Conservation (phyloP, 2,888 invertebrate species). For the Bombylius major region DNA sequence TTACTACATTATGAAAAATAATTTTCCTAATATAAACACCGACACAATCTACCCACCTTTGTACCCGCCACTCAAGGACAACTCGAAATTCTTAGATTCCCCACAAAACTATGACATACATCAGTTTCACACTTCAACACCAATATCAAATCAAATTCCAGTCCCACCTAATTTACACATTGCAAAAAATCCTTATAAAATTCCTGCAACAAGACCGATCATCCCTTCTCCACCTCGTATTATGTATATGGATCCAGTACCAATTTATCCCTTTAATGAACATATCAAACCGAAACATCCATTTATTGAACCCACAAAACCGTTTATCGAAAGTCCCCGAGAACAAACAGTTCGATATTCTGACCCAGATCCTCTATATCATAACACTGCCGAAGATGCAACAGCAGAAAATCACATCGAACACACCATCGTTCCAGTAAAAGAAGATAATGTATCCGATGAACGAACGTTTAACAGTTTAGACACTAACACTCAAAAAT, state of each 20-base stretch:
- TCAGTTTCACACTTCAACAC: background rate
- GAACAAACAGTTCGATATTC: conserved; percentile 35
- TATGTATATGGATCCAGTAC: conserved; percentile 14
- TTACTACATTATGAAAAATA: conserved; percentile 26
- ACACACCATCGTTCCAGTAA: background rate
- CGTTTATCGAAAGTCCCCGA: conserved; percentile 26
- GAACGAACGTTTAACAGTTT: background rate
- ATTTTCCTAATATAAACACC: background rate
- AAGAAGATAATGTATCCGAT: background rate
- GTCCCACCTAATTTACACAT: conserved; percentile 5
- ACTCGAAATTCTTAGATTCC: background rate
- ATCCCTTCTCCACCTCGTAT: conserved; percentile 11
- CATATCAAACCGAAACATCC: conserved; percentile 18
- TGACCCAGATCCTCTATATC: conserved; percentile 40
- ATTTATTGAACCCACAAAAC: conserved; percentile 10
- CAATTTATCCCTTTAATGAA: conserved; percentile 18
- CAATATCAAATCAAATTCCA: conserved; percentile 12
- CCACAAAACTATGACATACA: background rate
- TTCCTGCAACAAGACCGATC: conserved; percentile 16
- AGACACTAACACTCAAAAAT: background rate
- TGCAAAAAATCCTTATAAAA: background rate
- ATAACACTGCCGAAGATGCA: conserved; percentile 7
- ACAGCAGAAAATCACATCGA: background rate
- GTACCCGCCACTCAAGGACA: too few relatives aligned
- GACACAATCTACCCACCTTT: background rate